These are phyloP conservation scores for Platycheirus rosarum DNA, from an alignment of 2,888 invertebrate species.

Conservation along the genomic window DNA sequence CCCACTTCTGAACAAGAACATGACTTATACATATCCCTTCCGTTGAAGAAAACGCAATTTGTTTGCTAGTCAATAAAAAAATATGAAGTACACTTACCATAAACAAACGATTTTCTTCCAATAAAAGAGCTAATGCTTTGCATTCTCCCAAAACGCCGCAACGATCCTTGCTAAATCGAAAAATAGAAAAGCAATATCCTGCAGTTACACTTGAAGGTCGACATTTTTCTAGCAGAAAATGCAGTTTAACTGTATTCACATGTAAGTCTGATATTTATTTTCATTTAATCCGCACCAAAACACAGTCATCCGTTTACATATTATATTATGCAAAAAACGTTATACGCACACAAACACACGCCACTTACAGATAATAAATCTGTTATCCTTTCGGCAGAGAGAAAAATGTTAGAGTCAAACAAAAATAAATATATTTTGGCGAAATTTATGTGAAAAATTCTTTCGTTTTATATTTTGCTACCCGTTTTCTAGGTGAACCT, in stretches of 20 bases:
- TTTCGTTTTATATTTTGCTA: constrained; percentile 6
- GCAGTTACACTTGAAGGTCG: constrained; percentile 42
- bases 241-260: constrained; percentile 20
- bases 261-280: constrained; percentile 34
- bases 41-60: constrained; percentile 27
- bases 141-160: constrained; percentile 15
- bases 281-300: constrained; percentile 41
- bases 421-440: constrained; percentile 6
- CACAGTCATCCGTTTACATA: constrained; percentile 22
- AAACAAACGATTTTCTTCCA: constrained; percentile 40
- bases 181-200: constrained; percentile 15
- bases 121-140: constrained; percentile 38
- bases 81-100: constrained; percentile 45
- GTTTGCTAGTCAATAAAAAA: constrained; percentile 36
- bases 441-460: constrained; percentile 51
- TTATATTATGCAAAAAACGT: constrained; percentile 34
- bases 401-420: constrained; percentile 28
- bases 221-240: constrained; percentile 1
- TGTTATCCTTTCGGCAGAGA: constrained; percentile 34
- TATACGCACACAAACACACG: neutral
- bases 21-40: constrained; percentile 1
- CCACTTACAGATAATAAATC: constrained; percentile 45
- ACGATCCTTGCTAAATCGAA: constrained; percentile 23
- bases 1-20: constrained; percentile 5
- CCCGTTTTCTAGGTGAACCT: neutral